phyloP scores from a whole-genome alignment of 2,113 vertebrate species.

The Hoplias malabaricus region DNA sequence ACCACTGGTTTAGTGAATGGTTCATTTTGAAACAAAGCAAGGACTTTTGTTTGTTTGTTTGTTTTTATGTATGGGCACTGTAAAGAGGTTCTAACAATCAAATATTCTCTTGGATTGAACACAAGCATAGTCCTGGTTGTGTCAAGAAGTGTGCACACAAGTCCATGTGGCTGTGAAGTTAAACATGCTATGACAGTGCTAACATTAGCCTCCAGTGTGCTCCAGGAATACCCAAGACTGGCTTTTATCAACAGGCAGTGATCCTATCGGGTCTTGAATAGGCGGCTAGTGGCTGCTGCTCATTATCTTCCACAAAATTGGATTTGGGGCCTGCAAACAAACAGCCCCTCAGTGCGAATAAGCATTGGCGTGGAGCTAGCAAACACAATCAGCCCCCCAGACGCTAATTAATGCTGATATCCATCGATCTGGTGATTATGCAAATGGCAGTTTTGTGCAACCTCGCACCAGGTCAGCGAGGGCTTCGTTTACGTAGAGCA shows the following conservation, averaged over 20 bases:
- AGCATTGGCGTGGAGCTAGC: background rate
- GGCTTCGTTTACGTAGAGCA: background rate
- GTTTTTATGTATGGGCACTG: too few species aligned
- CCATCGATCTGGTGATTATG: conserved; percentile 9
- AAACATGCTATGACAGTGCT: conserved; percentile 1
- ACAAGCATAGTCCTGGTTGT: background rate
- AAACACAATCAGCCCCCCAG: conserved; percentile 25
- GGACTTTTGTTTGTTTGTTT: too few species aligned
- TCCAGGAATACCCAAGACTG: conserved; percentile 36
- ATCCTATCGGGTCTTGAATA: conserved; percentile 32
- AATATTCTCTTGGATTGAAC: background rate
- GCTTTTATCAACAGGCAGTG: conserved; percentile 39
- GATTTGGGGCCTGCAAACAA: conserved; percentile 43
- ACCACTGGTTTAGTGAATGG: too few species aligned
- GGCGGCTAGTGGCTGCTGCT: conserved; percentile 4
- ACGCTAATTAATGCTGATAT: conserved; percentile 27
- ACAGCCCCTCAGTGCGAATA: conserved; percentile 10
- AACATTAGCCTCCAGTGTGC: conserved; percentile 9
- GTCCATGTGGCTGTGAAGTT: background rate
- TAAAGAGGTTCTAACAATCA: too few species aligned
- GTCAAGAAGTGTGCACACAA: background rate
- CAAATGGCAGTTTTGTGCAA: background rate
- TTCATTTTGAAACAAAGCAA: too few species aligned
- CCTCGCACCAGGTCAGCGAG: conserved; percentile 1
- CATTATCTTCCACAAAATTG: conserved; percentile 42